Percentiles rank a stretch among this genome's conserved stretches.
Conservation (phyloP, 2,113 vertebrate genomes). For the Cercopithecus mona region DNA sequence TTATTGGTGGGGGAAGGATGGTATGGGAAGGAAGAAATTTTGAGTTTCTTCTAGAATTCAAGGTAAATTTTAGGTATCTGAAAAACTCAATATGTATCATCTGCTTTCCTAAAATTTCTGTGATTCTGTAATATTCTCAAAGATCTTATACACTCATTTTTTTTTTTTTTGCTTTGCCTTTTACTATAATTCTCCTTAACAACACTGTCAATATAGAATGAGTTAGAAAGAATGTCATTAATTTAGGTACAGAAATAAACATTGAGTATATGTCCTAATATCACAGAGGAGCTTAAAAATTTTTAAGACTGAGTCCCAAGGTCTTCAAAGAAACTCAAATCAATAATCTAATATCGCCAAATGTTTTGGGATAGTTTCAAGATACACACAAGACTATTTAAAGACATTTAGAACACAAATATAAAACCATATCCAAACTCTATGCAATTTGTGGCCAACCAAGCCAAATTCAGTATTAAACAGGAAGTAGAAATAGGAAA, state of each 20-base stretch:
- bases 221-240: background rate
- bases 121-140: background rate
- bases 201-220: background rate
- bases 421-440: background rate
- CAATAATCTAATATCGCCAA: background rate
- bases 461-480: background rate
- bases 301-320: background rate
- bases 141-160: background rate
- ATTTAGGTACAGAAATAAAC: background rate
- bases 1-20: background rate
- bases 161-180: background rate
- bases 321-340: background rate
- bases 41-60: background rate
- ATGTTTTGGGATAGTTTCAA: background rate
- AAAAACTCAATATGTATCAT: background rate
- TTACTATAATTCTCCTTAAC: background rate
- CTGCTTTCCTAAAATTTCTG: background rate
- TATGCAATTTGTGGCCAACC: background rate
- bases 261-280: background rate
- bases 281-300: background rate
- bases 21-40: background rate
- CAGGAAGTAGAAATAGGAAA: background rate
- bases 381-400: background rate
- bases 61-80: background rate
- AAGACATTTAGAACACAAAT: slow-evolving; percentile 4